Evolutionary conservation across 2,113 vertebrate genomes (phyloP), one percentile per base, ranked within the genome.

Genomic region (Dipodomys ordii): DNA sequence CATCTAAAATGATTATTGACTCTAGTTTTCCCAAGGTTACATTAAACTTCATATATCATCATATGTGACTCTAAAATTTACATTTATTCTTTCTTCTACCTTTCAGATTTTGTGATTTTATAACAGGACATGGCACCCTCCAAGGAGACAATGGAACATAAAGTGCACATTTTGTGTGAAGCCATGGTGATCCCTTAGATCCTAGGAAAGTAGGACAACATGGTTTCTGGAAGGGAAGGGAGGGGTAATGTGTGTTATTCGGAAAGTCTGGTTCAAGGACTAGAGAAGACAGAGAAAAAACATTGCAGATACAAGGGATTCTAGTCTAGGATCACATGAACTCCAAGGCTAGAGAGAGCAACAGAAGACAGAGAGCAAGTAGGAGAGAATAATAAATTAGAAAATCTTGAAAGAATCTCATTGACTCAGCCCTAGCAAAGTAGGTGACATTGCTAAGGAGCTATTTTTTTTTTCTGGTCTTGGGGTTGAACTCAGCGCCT

Each of bases 51-150:
- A 87, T 71, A 46, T 87, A 57, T 79, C 20, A 64, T 78, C 53
- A 77, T 44, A 3, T 44, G 13, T 73, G 28, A 60, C 25, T 87
- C 79, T 92, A 71, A 93, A 13, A 72, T 72, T 22, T 23, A 80
- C 23, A 39, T 91, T 65, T 79, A 35, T 64, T 19, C 16, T 19
- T 27, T 46, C 57, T 20, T 60, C 4, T 72, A 57, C 27, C 39
- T 39, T 77, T 90, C 27, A 85, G 46, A 93, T 86, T 81, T 32
- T 87, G 25, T 35, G 25, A 23, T 53, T 93, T 69, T 94, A 39
- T 79, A 69, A 69, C 32, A 87, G 67, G 9, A 13, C 9, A 25
- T 35, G 11, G 28, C 69, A 5, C 2, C 39, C 18, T 77, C 35
- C 19, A 30, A 73, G 23, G 13, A 44, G 16, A 57, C 8, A 76